phyloP scores from a whole-genome alignment of 2,888 invertebrate genomes.

The Thereva nobilitata region DNA sequence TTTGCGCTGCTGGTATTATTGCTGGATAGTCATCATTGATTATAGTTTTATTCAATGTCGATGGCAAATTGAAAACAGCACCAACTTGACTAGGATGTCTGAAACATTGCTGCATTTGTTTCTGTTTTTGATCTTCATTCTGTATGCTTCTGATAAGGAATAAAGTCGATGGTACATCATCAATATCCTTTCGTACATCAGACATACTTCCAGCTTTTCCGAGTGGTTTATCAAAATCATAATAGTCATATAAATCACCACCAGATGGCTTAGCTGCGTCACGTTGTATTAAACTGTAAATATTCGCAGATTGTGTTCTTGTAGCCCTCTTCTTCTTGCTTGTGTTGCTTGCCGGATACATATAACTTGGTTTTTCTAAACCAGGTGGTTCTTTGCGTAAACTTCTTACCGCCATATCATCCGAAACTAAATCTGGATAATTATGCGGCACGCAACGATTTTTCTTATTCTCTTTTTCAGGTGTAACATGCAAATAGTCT shows the following conservation, averaged over 20 bases:
- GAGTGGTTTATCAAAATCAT: conserved; percentile 61
- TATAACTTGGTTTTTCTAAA: conserved; percentile 47
- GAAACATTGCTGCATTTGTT: conserved; percentile 47
- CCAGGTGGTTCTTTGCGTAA: conserved; percentile 74
- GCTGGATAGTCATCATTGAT: conserved; percentile 40
- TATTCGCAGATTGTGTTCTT: conserved; percentile 81
- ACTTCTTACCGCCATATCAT: conserved; percentile 84
- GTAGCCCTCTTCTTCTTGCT: conserved; percentile 78
- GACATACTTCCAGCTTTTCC: conserved; percentile 68
- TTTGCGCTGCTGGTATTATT: conserved; percentile 48
- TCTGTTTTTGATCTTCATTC: conserved; percentile 49
- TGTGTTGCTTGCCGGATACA: conserved; percentile 56
- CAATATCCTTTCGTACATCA: conserved; percentile 58
- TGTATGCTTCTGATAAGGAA: conserved; percentile 52
- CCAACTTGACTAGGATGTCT: conserved; percentile 56
- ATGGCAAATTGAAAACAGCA: conserved; percentile 55
- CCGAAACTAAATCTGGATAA: conserved; percentile 77
- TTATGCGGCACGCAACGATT: conserved; percentile 49
- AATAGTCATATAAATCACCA: conserved; percentile 62
- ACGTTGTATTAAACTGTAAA: conserved; percentile 75
- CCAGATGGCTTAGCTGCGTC: conserved; percentile 60
- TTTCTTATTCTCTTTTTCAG: conserved; percentile 65
- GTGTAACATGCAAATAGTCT: conserved; percentile 81
- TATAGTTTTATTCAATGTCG: conserved; percentile 45
- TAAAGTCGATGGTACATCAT: conserved; percentile 53